phyloP scores from a whole-genome alignment of 2,113 vertebrate genomes.

The Chaetodon trifascialis region DNA sequence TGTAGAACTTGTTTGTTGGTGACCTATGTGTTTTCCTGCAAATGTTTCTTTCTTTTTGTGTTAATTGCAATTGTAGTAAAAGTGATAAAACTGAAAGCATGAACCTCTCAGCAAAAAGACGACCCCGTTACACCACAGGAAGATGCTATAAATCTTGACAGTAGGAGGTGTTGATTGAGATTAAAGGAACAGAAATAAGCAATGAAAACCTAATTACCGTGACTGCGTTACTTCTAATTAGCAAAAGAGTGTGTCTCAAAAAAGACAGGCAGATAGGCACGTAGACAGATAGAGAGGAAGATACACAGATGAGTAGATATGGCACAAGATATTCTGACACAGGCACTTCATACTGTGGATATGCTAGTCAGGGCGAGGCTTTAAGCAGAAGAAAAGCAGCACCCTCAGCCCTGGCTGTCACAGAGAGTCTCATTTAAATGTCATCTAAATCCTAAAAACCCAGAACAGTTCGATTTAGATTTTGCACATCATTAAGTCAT shows the following conservation, averaged over 20 bases:
- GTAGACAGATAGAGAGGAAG: background rate
- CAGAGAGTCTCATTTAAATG: conserved; percentile 56
- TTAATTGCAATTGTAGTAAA: too few relatives aligned
- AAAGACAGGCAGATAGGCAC: background rate
- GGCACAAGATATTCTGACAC: background rate
- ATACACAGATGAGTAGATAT: background rate
- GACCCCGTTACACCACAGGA: background rate
- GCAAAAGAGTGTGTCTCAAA: background rate
- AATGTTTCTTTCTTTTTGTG: too few relatives aligned
- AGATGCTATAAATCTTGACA: background rate
- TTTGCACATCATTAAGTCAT: conserved; percentile 82
- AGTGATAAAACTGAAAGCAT: background rate
- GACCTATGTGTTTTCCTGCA: too few relatives aligned
- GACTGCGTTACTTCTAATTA: background rate
- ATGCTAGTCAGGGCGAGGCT: background rate
- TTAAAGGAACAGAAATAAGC: conserved; percentile 4
- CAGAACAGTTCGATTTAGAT: conserved; percentile 78
- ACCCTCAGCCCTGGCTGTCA: conserved; percentile 37
- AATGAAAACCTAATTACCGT: background rate
- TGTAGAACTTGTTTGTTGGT: too few relatives aligned
- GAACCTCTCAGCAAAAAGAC: background rate
- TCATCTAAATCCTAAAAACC: conserved; percentile 71
- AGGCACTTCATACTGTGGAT: background rate
- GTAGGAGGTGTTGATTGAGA: background rate
- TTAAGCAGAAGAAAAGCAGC: conserved; percentile 3